A percentile compares a stretch with the other conserved stretches of the same genome.
These are phyloP conservation scores for Collichthys lucidus DNA, from an alignment of 2,113 vertebrate genomes.

Conservation along the genomic window DNA sequence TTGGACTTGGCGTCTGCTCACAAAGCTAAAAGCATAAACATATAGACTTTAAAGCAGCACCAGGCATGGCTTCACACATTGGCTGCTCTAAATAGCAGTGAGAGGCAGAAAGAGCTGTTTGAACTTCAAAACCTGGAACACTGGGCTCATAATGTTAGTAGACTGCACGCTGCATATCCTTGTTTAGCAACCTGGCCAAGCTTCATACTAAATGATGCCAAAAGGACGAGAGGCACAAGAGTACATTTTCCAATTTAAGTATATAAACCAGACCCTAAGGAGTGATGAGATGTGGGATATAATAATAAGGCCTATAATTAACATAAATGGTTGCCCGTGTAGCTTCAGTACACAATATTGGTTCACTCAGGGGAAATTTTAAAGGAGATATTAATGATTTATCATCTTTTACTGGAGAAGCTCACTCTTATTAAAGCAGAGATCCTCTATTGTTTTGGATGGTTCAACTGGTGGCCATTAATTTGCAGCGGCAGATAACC, in stretches of 20 bases:
- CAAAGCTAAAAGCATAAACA: slow-evolving; percentile 31
- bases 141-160: background rate
- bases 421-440: slow-evolving; percentile 12
- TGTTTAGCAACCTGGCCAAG: slow-evolving; percentile 4
- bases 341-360: background rate
- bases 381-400: slow-evolving; percentile 15
- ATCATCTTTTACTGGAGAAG: slow-evolving; percentile 24
- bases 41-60: slow-evolving; percentile 43
- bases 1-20: slow-evolving; percentile 27
- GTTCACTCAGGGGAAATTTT: slow-evolving; percentile 13
- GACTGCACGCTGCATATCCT: background rate
- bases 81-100: slow-evolving; percentile 45
- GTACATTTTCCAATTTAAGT: background rate
- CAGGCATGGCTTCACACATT: slow-evolving; percentile 49
- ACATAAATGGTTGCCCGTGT: slow-evolving; percentile 13
- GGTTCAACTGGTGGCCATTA: background rate
- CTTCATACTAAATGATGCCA: background rate
- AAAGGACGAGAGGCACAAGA: background rate
- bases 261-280: slow-evolving; percentile 18
- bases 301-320: slow-evolving; percentile 21
- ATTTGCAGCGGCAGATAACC: slow-evolving; percentile 18
- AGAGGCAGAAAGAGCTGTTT: slow-evolving; percentile 20
- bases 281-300: background rate
- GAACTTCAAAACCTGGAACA: slow-evolving; percentile 31
- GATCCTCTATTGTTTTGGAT: slow-evolving; percentile 4